Conservation (phyloP, 2,113 vertebrate species). For the Hippocampus zosterae region DNA sequence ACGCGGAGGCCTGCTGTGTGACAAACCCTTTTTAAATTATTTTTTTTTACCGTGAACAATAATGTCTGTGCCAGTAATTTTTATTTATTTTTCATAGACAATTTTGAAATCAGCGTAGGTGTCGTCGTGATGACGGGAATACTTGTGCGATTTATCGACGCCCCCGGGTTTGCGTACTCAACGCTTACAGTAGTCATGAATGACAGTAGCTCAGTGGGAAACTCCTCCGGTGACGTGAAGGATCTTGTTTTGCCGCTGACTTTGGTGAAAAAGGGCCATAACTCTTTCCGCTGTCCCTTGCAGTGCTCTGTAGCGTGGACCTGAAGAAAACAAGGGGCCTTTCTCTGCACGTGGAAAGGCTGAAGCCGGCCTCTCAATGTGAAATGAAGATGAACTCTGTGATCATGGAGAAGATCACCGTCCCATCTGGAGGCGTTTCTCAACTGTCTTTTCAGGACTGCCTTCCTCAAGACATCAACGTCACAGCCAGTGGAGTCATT, state of each 20-base stretch:
- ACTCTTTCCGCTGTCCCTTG: not conserved
- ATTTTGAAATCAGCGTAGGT: not conserved
- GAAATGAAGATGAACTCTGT: conserved; percentile 73
- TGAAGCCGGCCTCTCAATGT: conserved; percentile 56
- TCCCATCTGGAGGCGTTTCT: conserved; percentile 57
- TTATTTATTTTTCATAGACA: not conserved
- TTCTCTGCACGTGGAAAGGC: conserved; percentile 67
- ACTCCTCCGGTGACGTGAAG: not conserved
- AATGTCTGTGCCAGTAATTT: not conserved
- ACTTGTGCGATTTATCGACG: not conserved
- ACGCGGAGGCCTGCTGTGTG: not conserved
- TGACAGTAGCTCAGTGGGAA: conserved; percentile 1
- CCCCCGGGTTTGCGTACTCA: conserved; percentile 11
- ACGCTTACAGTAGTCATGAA: conserved; percentile 25
- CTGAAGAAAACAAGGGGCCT: conserved; percentile 54
- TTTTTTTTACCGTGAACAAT: not conserved
- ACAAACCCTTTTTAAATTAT: not conserved
- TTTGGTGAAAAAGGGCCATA: not conserved
- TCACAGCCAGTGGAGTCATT: conserved; percentile 71
- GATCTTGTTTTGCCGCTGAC: not conserved
- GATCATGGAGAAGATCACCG: conserved; percentile 57
- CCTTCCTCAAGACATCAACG: conserved; percentile 63
- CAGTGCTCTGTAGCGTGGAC: conserved; percentile 64
- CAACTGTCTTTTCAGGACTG: conserved; percentile 77
- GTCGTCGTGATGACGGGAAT: not conserved